Base-by-base conservation (phyloP, 2,888 invertebrate species). In the Drosophila meridiana region DNA sequence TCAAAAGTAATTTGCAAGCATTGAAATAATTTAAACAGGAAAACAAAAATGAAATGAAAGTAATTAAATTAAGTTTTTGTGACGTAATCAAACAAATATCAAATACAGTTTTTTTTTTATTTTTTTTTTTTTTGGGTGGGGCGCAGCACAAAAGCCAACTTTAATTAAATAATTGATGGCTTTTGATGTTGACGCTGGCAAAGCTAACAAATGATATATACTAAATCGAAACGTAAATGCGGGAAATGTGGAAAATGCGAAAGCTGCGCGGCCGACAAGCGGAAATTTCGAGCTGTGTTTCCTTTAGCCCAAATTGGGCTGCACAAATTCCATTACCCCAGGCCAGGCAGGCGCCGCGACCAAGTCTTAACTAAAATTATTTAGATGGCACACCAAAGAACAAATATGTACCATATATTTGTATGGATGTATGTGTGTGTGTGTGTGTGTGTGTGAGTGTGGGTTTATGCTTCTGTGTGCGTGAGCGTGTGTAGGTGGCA, bases 141-240 rank as follows among this genome's bases (percentile, higher is more conserved):
- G 28, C 7, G 32, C 47, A 42, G 50, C 53, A 57, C 34, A 69
- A 69, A 67, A 67, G 69, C 43, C 43, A 73, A 69, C 65, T 78
- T 87, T 72, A 80, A 88, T 86, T 86, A 80, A 86, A 78, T 86
- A 83, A 86, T 82, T 86, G 83, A 82, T 60, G 65, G 72, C 76
- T 75, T 85, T 87, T 83, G 74, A 76, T 69, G 87, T 83, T 74
- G 76, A 68, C 73, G 69, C 69, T 66, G 57, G 9, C 36, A 63
- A 45, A 48, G 48, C 78, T 63, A 75, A 73, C 71, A 78, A 71
- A 61, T 59, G 58, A 32, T 30, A 53, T 38, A 63, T 55, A 40
- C 58, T 14, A 55, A 60, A 67, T 43, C 53, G 42, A 47, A 69
- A 74, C 70, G 72, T 52, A 72, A 80, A 79, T 74, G 66, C 58